phyloP scores from a whole-genome alignment of 1,140 invertebrate species.

The Oryzaephilus surinamensis region DNA sequence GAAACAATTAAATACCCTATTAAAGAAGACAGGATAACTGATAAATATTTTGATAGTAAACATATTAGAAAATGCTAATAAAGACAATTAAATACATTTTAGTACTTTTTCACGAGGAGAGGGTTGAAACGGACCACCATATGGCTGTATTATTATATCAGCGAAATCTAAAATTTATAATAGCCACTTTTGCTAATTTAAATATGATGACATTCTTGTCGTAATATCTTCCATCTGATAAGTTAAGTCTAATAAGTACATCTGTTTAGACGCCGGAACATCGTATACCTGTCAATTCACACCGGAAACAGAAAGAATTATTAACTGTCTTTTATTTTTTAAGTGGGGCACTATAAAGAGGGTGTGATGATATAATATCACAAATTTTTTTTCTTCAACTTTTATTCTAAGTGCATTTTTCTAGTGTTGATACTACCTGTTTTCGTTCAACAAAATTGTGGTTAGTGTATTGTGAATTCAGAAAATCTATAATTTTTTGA shows the following conservation, averaged over 20 bases:
- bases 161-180: constrained; percentile 18
- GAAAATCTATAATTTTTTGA: too few relatives aligned
- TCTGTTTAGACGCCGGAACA: constrained; percentile 24
- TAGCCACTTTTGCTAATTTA: constrained; percentile 24
- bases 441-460: too few relatives aligned
- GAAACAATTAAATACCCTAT: constrained; percentile 27
- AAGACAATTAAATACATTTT: constrained; percentile 11
- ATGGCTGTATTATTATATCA: constrained; percentile 14
- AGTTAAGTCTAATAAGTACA: constrained; percentile 23
- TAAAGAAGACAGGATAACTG: constrained; percentile 17
- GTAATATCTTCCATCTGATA: constrained; percentile 21
- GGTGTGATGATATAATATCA: too few relatives aligned
- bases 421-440: too few relatives aligned
- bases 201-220: constrained; percentile 26
- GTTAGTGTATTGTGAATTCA: too few relatives aligned
- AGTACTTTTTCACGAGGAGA: neutral
- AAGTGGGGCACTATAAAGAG: too few relatives aligned
- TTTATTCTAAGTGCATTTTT: too few relatives aligned
- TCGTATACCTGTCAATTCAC: constrained; percentile 18
- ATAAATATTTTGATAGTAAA: constrained; percentile 24
- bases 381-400: too few relatives aligned
- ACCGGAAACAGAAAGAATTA: constrained; percentile 14
- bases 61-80: constrained; percentile 22
- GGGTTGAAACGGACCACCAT: constrained; percentile 10
- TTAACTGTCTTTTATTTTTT: constrained; percentile 9